Conservation (phyloP, 2,797 vertebrate species). For the Pseudomugil gertrudae region DNA sequence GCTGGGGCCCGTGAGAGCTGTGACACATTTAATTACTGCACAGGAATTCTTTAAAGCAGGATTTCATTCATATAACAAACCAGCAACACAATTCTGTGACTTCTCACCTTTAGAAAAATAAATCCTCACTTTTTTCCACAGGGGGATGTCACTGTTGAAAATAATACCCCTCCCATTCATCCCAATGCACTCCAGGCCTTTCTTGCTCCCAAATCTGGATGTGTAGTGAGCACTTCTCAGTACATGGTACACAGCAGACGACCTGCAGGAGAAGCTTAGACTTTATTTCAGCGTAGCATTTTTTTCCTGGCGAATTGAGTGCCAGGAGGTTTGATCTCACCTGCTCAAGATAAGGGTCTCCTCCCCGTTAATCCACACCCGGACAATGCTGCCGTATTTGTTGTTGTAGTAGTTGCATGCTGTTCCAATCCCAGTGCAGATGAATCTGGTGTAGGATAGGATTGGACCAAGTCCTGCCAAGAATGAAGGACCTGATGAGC, state of each 20-base stretch:
- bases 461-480: conserved; percentile 90
- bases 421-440: conserved; percentile 93
- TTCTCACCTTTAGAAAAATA: conserved; percentile 92
- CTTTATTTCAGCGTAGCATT: neutral
- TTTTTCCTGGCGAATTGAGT: neutral
- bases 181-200: conserved; percentile 89
- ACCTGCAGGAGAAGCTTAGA: conserved; percentile 73
- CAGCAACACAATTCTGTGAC: neutral
- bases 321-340: conserved; percentile 50
- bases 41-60: neutral
- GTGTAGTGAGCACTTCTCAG: conserved; percentile 89
- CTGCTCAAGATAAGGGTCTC: conserved; percentile 95
- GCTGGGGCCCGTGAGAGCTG: conserved; percentile 91
- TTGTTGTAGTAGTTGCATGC: conserved; percentile 95
- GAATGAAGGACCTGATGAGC: conserved; percentile 88
- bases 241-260: conserved; percentile 88
- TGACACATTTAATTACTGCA: conserved; percentile 8
- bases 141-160: conserved; percentile 89
- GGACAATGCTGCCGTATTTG: conserved; percentile 89
- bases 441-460: conserved; percentile 89
- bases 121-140: conserved; percentile 89
- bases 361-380: conserved; percentile 94
- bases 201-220: conserved; percentile 90
- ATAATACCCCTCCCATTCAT: conserved; percentile 95
- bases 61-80: neutral